These are phyloP conservation scores for Fragum whitleyi DNA, from an alignment of 2,888 invertebrate genomes.

Conservation along the genomic window DNA sequence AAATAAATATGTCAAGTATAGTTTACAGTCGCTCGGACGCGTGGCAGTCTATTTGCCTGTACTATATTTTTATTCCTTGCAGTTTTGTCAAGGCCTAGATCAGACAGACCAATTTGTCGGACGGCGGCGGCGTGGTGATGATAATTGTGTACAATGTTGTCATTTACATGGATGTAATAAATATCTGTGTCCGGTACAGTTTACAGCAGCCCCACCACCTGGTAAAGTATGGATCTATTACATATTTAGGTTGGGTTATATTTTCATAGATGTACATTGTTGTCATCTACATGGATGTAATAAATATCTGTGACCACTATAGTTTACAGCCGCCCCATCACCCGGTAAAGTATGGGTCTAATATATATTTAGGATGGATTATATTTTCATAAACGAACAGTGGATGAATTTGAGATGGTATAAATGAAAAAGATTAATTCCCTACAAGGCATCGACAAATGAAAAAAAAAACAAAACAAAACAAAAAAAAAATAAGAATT, in stretches of 20 bases:
- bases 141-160: constrained; percentile 48
- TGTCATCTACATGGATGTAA: constrained; percentile 56
- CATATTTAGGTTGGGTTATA: too few species aligned
- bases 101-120: constrained; percentile 36
- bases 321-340: constrained; percentile 46
- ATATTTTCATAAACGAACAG: too few species aligned
- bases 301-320: constrained; percentile 52
- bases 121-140: constrained; percentile 17
- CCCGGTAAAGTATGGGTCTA: constrained; percentile 23
- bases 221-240: constrained; percentile 13
- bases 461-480: too few species aligned
- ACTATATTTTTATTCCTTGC: too few species aligned
- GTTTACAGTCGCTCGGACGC: too few species aligned
- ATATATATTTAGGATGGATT: not conserved
- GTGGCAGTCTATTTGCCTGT: too few species aligned
- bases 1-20: too few species aligned
- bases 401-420: too few species aligned
- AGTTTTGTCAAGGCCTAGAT: constrained; percentile 54
- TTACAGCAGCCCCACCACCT: constrained; percentile 44
- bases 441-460: too few species aligned
- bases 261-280: constrained; percentile 28
- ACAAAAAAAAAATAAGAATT: too few species aligned
- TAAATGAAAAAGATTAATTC: too few species aligned
- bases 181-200: constrained; percentile 52
- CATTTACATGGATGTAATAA: constrained; percentile 56